Conservation (phyloP, 2,797 vertebrate genomes). For the Sebastes cheni region DNA sequence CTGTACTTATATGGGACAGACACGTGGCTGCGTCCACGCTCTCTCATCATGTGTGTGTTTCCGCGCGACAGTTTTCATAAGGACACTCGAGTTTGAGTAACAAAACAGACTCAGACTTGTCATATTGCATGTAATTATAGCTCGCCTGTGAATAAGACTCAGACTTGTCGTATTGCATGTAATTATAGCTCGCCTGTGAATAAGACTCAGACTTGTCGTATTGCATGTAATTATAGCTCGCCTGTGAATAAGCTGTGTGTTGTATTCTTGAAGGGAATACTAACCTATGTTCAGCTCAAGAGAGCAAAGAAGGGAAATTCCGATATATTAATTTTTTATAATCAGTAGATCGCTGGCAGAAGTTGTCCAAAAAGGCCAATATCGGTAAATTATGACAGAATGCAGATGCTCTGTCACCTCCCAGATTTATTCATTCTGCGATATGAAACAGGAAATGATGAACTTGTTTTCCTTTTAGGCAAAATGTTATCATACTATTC, state of each 20-base stretch:
- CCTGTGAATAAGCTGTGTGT: background rate
- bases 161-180: background rate
- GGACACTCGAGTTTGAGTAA: background rate
- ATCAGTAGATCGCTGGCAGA: background rate
- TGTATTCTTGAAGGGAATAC: background rate
- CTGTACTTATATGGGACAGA: background rate
- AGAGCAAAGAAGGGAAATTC: background rate
- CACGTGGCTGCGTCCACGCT: background rate
- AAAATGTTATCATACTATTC: background rate
- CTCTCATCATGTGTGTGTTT: background rate
- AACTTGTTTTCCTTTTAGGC: background rate
- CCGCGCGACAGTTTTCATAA: background rate
- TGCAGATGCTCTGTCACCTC: background rate
- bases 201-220: background rate
- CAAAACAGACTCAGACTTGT: background rate
- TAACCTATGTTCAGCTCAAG: background rate
- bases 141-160: background rate
- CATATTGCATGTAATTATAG: background rate
- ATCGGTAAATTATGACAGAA: background rate
- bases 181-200: background rate
- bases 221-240: background rate
- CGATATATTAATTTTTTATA: background rate
- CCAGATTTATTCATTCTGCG: background rate
- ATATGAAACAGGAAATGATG: background rate
- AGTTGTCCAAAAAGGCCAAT: background rate